Percentiles rank a stretch among this genome's conserved stretches.
These are phyloP conservation scores for Semnopithecus entellus DNA, from an alignment of 2,113 vertebrate species.

Conservation along the genomic window DNA sequence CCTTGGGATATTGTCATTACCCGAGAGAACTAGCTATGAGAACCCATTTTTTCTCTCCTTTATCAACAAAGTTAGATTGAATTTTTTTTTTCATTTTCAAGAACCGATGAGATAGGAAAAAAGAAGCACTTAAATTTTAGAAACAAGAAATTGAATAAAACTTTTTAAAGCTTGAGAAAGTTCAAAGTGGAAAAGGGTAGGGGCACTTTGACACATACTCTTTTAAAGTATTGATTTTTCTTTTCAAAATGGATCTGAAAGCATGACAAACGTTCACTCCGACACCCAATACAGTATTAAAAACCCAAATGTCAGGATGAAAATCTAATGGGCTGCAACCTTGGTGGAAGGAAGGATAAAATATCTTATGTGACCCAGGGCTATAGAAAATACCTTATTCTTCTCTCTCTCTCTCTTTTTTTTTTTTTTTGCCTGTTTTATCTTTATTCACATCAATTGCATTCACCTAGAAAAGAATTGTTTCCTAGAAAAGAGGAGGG, in stretches of 20 bases:
- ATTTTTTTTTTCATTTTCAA: slow-evolving; percentile 25
- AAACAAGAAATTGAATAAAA: slow-evolving; percentile 44
- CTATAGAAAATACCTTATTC: neutral
- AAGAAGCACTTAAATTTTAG: slow-evolving; percentile 21
- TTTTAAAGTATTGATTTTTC: slow-evolving; percentile 66
- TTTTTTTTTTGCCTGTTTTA: neutral
- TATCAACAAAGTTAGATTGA: slow-evolving; percentile 45
- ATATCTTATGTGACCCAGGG: neutral
- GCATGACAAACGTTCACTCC: slow-evolving; percentile 62
- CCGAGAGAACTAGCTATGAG: slow-evolving; percentile 38
- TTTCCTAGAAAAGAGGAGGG: neutral
- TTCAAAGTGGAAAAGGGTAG: slow-evolving; percentile 58
- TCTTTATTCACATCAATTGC: neutral
- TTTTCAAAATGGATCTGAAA: slow-evolving; percentile 57
- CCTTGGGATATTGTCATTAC: slow-evolving; percentile 22
- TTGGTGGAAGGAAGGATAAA: slow-evolving; percentile 39
- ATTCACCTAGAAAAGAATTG: neutral
- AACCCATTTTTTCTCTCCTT: slow-evolving; percentile 54
- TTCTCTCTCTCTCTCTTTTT: neutral
- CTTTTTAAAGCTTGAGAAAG: slow-evolving; percentile 51
- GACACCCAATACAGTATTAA: slow-evolving; percentile 51
- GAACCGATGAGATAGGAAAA: neutral
- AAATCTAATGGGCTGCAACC: slow-evolving; percentile 52
- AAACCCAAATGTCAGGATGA: slow-evolving; percentile 57
- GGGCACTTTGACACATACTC: slow-evolving; percentile 4